These are phyloP conservation scores for Medauroidea extradentata DNA, from an alignment of 1,140 invertebrate species.

Conservation along the genomic window DNA sequence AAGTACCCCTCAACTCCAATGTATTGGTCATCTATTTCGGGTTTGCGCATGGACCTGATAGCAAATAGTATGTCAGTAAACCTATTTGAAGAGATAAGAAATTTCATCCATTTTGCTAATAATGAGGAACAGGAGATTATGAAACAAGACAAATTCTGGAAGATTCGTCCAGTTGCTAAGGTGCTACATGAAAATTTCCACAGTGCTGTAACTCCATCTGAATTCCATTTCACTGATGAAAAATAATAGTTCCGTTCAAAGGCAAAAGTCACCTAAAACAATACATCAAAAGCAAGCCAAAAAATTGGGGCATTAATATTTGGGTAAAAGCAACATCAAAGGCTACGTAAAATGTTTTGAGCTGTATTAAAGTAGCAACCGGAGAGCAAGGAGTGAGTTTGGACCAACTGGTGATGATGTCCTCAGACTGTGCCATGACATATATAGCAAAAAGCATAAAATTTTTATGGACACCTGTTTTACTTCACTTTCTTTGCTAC, in stretches of 20 bases:
- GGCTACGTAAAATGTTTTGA: constrained; percentile 34
- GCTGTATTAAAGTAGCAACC: constrained; percentile 30
- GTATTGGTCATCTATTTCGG: not conserved
- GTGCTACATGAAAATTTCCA: constrained; percentile 5
- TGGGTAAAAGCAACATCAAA: constrained; percentile 22
- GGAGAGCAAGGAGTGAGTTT: constrained; percentile 22
- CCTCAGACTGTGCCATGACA: constrained; percentile 20
- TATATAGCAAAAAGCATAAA: constrained; percentile 32
- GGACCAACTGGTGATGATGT: constrained; percentile 35
- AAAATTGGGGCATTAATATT: constrained; percentile 32
- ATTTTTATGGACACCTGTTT: constrained; percentile 42
- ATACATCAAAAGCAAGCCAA: constrained; percentile 36
- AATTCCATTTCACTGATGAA: constrained; percentile 19
- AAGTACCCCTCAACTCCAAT: constrained; percentile 1
- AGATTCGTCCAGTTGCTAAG: not conserved
- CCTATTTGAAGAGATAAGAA: not conserved
- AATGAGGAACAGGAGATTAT: not conserved
- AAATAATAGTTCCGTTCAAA: constrained; percentile 27
- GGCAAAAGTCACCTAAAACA: constrained; percentile 20
- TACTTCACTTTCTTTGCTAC: constrained; percentile 5
- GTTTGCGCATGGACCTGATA: not conserved
- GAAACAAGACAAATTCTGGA: not conserved
- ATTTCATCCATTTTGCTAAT: not conserved
- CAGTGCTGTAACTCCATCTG: not conserved
- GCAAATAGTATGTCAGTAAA: not conserved